Base-by-base conservation (phyloP, 1,140 invertebrate species). In the Bombus affinis region DNA sequence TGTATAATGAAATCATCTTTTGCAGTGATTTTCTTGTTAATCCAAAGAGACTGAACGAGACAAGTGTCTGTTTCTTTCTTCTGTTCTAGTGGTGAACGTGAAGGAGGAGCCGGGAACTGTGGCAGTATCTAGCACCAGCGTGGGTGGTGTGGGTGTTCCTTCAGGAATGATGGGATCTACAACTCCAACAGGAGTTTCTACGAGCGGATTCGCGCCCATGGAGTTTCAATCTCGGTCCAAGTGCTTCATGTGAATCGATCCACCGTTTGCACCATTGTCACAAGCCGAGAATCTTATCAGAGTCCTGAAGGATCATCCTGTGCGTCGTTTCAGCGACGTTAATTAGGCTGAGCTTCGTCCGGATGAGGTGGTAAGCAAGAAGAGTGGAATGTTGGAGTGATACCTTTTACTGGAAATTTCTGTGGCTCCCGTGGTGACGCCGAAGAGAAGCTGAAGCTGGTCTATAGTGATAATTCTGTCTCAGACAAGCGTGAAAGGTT, bases 81-180 rank as follows among this genome's bases (percentile, higher is more conserved):
- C 4, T 74, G 42, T 92, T 88, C 1, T 77, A 95, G 94, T 94
- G 88, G 91, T 95, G n/a, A 92, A 91, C 83, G 92, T 94, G 10
- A 95, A 95, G 85, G 95, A 95, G 47, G 95, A 95, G 47, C 94
- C 95, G 3, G 93, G 92, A 9, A 93, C 80, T 47, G 93, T 92
- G 2, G 81, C 90, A 18, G 90, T 93, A 12, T 91, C 93, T 2
- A 86, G 92, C 6, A 92, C 92, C 57, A 88, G 92, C 65, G 89
- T 93, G 2, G 89, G 92, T 1, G 89, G 92, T 4, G 84, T 93
- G 13, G 91, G 93, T 10, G 88, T 94, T 9, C 87, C 91, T 8
- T 87, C 93, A 18, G 91, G 92, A 44, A 93, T 94, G 86, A 92
- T 94, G 83, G 91, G 92, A 18, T 87, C 94, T 35, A 82, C 92